phyloP scores from a whole-genome alignment of 2,113 vertebrate species.

The Caloenas nicobarica region DNA sequence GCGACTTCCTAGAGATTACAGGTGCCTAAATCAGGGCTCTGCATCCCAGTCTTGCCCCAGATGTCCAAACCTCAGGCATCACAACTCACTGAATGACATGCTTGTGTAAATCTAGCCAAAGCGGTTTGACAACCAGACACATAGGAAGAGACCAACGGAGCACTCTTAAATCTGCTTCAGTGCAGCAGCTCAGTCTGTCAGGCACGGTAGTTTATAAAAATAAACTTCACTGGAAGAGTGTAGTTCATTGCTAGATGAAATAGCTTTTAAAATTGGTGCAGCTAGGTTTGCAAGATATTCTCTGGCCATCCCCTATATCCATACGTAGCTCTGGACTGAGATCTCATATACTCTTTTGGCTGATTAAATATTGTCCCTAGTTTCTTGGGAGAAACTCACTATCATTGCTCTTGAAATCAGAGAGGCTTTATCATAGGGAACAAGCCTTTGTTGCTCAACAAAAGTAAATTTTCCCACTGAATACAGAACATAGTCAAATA shows the following conservation, averaged over 20 bases:
- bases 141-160: not conserved
- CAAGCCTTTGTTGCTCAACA: not conserved
- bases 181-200: not conserved
- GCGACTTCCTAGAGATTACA: no score
- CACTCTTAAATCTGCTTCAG: not conserved
- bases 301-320: not conserved
- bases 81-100: not conserved
- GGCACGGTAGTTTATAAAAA: not conserved
- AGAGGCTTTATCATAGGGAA: not conserved
- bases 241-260: not conserved
- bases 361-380: not conserved
- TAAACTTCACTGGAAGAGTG: not conserved
- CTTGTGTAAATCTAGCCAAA: not conserved
- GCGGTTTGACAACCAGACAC: accelerated
- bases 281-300: no score
- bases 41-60: not conserved
- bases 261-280: no score
- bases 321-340: not conserved
- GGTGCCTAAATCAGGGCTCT: not conserved
- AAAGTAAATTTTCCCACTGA: not conserved
- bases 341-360: not conserved
- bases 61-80: not conserved
- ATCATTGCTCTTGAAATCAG: not conserved
- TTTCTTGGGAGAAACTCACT: not conserved
- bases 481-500: not conserved